Conservation (phyloP, 2,797 vertebrate species). For the Hoplostethus atlanticus region DNA sequence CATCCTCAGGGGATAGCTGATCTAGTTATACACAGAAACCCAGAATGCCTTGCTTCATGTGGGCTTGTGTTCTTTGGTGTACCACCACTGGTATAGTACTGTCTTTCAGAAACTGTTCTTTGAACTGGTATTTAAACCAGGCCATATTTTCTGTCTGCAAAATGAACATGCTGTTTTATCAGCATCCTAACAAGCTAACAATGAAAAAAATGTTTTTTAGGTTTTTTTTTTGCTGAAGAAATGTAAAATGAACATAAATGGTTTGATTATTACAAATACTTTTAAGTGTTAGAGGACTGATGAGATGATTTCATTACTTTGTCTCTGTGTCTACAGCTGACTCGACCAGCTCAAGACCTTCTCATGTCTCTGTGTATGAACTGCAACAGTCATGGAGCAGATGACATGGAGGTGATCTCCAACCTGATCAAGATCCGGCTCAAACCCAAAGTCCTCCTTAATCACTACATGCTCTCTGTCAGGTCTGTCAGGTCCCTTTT, state of each 20-base stretch:
- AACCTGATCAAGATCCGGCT: slow-evolving; percentile 98
- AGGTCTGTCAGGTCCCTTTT: slow-evolving; percentile 76
- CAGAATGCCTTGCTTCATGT: not conserved
- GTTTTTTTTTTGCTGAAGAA: not conserved
- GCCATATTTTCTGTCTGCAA: too few relatives aligned
- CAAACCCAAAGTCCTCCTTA: slow-evolving; percentile 98
- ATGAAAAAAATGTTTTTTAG: too few relatives aligned
- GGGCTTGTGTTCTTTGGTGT: too few relatives aligned
- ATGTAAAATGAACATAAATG: not conserved
- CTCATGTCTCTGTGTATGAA: slow-evolving; percentile 99
- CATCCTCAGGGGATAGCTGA: not conserved
- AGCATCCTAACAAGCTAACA: too few relatives aligned
- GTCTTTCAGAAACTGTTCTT: too few relatives aligned
- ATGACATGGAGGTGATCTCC: slow-evolving; percentile 97
- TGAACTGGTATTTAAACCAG: too few relatives aligned
- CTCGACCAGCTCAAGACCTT: slow-evolving; percentile 96
- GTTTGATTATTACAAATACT: not conserved
- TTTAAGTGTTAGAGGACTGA: not conserved
- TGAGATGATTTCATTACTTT: not conserved
- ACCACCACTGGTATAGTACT: too few relatives aligned
- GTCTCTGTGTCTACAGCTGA: slow-evolving; percentile 84
- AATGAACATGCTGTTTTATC: too few relatives aligned
- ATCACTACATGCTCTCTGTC: slow-evolving; percentile 97
- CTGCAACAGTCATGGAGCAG: slow-evolving; percentile 91
- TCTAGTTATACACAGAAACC: not conserved